Evolutionary conservation across 1,140 invertebrate genomes (phyloP), one percentile per base, ranked within the genome.

Genomic region (Brachionus asplanchnoidis): DNA sequence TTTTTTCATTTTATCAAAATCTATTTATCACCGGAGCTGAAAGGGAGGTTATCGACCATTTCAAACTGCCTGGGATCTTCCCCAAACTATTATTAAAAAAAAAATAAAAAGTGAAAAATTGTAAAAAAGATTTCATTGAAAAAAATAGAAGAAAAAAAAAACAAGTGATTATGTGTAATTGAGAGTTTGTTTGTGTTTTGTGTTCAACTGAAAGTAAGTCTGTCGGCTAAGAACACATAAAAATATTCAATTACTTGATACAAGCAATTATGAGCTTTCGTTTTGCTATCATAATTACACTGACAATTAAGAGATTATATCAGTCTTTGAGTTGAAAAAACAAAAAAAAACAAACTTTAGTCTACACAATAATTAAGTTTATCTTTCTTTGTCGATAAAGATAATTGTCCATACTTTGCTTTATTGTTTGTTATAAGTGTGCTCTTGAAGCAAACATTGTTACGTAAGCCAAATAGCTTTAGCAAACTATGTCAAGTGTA

Each of bases 401-500:
- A 73, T 73, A 73, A 73, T 73, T 73, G 68, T 7, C 36, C 40
- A 36, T 73, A 73, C 32, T 40, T 42, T 73, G 32, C 32, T 77
- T 50, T 77, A 77, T 77, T 36, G 42, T 77, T 77, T 77, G 20
- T 75, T 32, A 50, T 77, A 77, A 77, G 73, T 77, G 73, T 77
- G 73, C 73, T 77, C 73, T 77, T 77, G 28, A 46, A n/a, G 42
- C 8, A 75, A 12, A 44, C 20, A 26, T 12, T 1, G 26, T 77
- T 77, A 77, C 73, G 73, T 77, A 77, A 77, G 73, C 36, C 42
- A 73, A 32, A 46, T 46, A 46, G 44, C 14, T 46, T 46, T 73
- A 17, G 14, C 42, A 77, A 77, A 50, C 40, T 77, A 77, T 77
- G 73, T 77, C 73, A 77, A 77, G 73, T 77, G 73, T 77, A 77